Evolutionary conservation across 2,888 invertebrate species (phyloP).

Genomic region (Siphonodentalium dalli): DNA sequence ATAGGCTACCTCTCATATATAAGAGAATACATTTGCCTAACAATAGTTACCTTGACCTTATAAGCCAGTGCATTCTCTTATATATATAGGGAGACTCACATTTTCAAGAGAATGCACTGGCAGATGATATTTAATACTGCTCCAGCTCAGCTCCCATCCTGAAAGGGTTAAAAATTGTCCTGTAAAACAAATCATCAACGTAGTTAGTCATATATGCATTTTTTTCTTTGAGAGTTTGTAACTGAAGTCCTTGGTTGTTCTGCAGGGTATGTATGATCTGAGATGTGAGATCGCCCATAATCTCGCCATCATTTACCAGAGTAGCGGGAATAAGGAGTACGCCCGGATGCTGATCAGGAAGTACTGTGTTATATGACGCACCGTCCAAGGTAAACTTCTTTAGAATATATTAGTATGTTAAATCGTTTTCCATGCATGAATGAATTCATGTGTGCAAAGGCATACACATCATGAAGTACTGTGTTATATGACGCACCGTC

Average conservation of each 20-base stretch:
- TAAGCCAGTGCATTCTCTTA: too few relatives aligned
- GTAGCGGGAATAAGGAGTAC: conserved; percentile 76
- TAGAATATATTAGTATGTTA: too few relatives aligned
- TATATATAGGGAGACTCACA: too few relatives aligned
- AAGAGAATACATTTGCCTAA: too few relatives aligned
- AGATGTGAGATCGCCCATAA: conserved; percentile 86
- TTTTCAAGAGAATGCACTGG: too few relatives aligned
- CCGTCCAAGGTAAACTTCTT: not conserved
- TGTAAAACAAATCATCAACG: too few relatives aligned
- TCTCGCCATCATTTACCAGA: conserved; percentile 82
- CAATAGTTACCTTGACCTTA: too few relatives aligned
- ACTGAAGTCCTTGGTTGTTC: conserved; percentile 8
- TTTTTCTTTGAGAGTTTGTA: not conserved
- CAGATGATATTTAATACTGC: too few relatives aligned
- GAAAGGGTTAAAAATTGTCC: too few relatives aligned
- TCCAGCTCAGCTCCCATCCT: too few relatives aligned
- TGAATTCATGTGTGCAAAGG: conserved; percentile 79
- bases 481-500: conserved; percentile 66
- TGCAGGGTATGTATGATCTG: conserved; percentile 73
- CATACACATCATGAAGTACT: conserved; percentile 79
- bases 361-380: conserved; percentile 72
- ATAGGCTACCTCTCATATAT: too few relatives aligned
- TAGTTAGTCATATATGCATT: not conserved
- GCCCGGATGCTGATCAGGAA: conserved; percentile 81
- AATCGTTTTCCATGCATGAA: too few relatives aligned